Evolutionary conservation across 2,113 vertebrate genomes (phyloP).

Genomic region (Euleptes europaea): DNA sequence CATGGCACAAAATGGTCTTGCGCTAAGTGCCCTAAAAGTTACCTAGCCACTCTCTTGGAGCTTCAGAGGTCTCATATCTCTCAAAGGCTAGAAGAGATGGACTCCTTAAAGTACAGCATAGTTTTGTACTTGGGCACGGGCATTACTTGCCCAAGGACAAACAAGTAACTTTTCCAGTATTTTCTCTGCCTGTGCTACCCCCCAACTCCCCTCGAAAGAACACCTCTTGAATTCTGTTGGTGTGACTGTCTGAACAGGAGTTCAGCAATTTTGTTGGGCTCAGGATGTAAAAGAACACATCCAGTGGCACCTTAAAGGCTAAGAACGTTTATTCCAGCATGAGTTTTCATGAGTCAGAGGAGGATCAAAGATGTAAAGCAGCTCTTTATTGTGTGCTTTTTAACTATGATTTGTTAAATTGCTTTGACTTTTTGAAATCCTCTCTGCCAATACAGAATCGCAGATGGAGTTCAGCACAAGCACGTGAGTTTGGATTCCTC

Average conservation of each 20-base stretch:
- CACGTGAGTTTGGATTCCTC: constrained; percentile 95
- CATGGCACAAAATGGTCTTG: not conserved
- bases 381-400: not conserved
- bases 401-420: not conserved
- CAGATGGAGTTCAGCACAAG: constrained; percentile 95
- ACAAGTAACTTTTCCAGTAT: not conserved
- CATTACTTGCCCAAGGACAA: not conserved
- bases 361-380: not conserved
- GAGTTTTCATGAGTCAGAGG: too few species aligned
- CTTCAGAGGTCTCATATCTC: not conserved
- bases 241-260: not conserved
- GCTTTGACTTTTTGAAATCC: not conserved
- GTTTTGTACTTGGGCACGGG: not conserved
- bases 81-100: not conserved
- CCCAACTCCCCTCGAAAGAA: not conserved
- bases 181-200: too few species aligned
- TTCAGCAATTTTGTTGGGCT: not conserved
- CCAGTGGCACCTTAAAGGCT: too few species aligned
- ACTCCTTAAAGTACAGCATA: not conserved
- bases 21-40: not conserved
- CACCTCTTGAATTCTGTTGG: not conserved
- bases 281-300: not conserved
- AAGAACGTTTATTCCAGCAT: too few species aligned
- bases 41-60: not conserved
- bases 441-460: constrained; percentile 83